phyloP scores from a whole-genome alignment of 1,140 invertebrate genomes.

The Cryptotermes secundus region DNA sequence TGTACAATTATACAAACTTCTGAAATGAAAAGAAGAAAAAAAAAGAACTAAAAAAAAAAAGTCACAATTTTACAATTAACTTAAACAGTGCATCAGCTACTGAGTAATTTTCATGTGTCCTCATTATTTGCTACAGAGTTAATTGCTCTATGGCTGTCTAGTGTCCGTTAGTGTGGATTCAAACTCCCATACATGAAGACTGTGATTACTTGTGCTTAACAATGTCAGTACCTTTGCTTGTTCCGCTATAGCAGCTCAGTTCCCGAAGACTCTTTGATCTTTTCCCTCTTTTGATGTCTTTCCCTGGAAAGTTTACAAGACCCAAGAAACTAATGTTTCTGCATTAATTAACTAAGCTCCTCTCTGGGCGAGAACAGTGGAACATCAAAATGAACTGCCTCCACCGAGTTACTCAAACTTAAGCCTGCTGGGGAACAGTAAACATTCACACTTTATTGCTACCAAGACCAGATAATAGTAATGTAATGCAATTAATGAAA shows the following conservation, averaged over 20 bases:
- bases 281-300: conserved; percentile 62
- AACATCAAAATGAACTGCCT: conserved; percentile 26
- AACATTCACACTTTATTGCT: conserved; percentile 18
- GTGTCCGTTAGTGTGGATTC: not conserved
- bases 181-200: not conserved
- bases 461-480: conserved; percentile 6
- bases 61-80: too few species aligned
- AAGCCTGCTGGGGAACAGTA: conserved; percentile 12
- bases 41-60: too few species aligned
- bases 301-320: conserved; percentile 53
- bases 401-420: conserved; percentile 26
- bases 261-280: conserved; percentile 65
- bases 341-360: conserved; percentile 25
- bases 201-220: conserved; percentile 31
- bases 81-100: too few species aligned
- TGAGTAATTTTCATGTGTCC: too few species aligned
- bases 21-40: too few species aligned
- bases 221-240: conserved; percentile 61
- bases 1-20: too few species aligned
- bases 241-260: conserved; percentile 67
- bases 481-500: not conserved
- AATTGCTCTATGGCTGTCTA: not conserved
- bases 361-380: conserved; percentile 27
- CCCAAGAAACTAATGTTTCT: conserved; percentile 33
- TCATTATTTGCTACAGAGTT: too few species aligned